phyloP scores from a whole-genome alignment of 2,113 vertebrate genomes.

The Smithornis capensis region DNA sequence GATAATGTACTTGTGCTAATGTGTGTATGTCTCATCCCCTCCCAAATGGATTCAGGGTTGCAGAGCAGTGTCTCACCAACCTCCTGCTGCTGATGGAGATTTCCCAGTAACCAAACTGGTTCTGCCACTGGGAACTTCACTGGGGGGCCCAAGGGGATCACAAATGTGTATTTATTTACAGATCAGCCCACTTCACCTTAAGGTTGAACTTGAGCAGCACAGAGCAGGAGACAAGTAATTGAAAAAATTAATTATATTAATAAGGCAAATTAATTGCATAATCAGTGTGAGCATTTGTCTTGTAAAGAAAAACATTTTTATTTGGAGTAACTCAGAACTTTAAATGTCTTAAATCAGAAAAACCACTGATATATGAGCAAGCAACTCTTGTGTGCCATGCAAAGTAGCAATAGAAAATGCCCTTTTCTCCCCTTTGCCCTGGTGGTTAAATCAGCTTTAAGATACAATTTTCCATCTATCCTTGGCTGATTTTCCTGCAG shows the following conservation, averaged over 20 bases:
- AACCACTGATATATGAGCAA: neutral
- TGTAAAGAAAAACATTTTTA: neutral
- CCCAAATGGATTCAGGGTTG: neutral
- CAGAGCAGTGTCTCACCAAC: neutral
- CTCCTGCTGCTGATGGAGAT: accelerated
- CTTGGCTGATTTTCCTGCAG: conserved; percentile 53
- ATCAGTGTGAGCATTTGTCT: neutral
- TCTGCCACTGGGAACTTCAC: neutral
- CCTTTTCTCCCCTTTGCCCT: neutral
- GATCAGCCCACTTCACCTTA: neutral
- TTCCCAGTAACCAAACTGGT: neutral
- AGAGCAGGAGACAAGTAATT: neutral
- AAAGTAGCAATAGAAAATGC: neutral
- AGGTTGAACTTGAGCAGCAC: neutral
- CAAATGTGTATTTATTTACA: neutral
- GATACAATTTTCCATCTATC: neutral
- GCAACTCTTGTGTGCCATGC: neutral
- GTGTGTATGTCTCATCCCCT: neutral
- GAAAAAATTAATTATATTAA: neutral
- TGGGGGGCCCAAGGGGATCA: neutral
- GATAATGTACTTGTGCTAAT: neutral
- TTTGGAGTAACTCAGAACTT: neutral
- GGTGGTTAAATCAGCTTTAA: neutral
- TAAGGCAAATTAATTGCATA: neutral
- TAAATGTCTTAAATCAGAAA: neutral